Evolutionary conservation across 2,797 vertebrate genomes (phyloP).

Genomic region (Chelon labrosus): DNA sequence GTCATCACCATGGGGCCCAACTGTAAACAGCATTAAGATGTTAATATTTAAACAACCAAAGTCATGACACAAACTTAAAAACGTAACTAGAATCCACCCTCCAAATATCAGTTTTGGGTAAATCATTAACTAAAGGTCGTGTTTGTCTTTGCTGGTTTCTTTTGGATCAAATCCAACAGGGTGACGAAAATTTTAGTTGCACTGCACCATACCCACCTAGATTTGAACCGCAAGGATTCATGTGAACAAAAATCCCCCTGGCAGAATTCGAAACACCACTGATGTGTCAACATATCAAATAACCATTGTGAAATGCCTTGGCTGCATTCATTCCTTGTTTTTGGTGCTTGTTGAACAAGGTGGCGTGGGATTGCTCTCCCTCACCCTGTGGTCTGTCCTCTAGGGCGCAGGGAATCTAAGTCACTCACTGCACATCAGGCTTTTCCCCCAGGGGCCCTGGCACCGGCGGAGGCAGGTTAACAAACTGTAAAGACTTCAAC

Average conservation of each 20-base stretch:
- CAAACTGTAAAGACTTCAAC: constrained; percentile 92
- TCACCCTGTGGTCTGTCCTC: constrained; percentile 79
- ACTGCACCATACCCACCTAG: constrained; percentile 40
- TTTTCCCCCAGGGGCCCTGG: constrained; percentile 73
- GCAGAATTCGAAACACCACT: constrained; percentile 69
- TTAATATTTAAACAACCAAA: constrained; percentile 84
- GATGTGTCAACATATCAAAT: constrained; percentile 80
- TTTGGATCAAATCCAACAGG: constrained; percentile 35
- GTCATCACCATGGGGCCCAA: constrained; percentile 77
- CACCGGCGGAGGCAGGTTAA: constrained; percentile 86
- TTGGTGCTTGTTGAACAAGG: constrained; percentile 83
- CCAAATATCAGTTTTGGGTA: constrained; percentile 67
- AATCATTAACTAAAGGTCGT: constrained; percentile 78
- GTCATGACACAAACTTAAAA: constrained; percentile 75
- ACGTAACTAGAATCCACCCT: constrained; percentile 79
- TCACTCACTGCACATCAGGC: constrained; percentile 78
- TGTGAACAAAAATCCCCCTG: constrained; percentile 63
- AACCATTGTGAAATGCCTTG: constrained; percentile 73
- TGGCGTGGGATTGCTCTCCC: constrained; percentile 80
- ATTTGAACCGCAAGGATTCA: constrained; percentile 59
- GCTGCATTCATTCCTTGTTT: constrained; percentile 72
- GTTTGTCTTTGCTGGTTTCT: constrained; percentile 17
- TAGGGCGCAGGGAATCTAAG: constrained; percentile 78
- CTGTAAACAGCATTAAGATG: constrained; percentile 83
- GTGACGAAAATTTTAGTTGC: constrained; percentile 50